Evolutionary conservation across 2,888 invertebrate genomes (phyloP).

Genomic region (Torymus auratus): DNA sequence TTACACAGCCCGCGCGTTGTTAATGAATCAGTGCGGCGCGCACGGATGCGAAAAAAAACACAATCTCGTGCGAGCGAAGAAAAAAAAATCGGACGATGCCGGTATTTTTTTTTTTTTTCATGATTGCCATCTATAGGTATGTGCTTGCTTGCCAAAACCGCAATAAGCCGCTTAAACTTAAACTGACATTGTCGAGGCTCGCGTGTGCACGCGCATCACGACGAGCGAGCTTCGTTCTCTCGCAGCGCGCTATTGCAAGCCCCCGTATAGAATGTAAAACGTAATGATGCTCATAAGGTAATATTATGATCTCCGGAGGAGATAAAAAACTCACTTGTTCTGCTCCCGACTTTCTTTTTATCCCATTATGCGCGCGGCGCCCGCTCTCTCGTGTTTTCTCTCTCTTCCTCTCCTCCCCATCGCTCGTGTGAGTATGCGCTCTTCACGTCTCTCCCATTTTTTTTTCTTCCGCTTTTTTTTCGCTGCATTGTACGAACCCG

Average conservation of each 20-base stretch:
- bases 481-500: not conserved
- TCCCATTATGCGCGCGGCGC: slow-evolving; percentile 5
- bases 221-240: slow-evolving; percentile 3
- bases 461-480: not conserved
- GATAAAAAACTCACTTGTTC: slow-evolving; percentile 55
- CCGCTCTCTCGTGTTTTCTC: no score
- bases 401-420: not conserved
- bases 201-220: not conserved
- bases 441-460: slow-evolving; percentile 1
- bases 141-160: slow-evolving; percentile 12
- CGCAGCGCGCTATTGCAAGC: no score
- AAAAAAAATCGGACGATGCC: no score
- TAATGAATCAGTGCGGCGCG: no score
- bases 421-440: not conserved
- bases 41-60: no score
- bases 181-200: slow-evolving; percentile 38
- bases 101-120: slow-evolving; percentile 16
- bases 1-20: no score
- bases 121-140: not conserved
- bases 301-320: slow-evolving; percentile 50
- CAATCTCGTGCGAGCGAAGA: no score
- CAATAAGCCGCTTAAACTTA: slow-evolving; percentile 50
- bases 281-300: slow-evolving; percentile 56
- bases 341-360: slow-evolving; percentile 47
- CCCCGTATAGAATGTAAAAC: slow-evolving; percentile 39